Evolutionary conservation across 2,888 invertebrate species (phyloP).

Genomic region (Acanthosepion pharaonis): DNA sequence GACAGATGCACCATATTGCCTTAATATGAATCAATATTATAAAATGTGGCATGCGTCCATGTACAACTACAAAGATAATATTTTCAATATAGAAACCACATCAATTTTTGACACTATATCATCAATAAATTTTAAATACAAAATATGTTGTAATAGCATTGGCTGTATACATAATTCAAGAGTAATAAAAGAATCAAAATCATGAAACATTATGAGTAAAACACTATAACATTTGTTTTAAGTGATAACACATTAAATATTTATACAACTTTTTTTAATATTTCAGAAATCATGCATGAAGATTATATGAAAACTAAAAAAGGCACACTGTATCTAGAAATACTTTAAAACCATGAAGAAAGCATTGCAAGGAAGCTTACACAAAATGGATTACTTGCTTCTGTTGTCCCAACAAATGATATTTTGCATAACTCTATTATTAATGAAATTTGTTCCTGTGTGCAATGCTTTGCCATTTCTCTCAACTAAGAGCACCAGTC

Average conservation of each 20-base stretch:
- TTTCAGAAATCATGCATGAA: constrained; percentile 9
- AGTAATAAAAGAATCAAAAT: not conserved
- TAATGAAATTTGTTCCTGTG: not conserved
- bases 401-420: not conserved
- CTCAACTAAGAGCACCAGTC: not conserved
- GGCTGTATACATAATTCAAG: not conserved
- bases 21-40: not conserved
- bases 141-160: not conserved
- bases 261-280: not conserved
- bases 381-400: not conserved
- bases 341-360: not conserved
- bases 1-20: not conserved
- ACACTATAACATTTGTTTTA: not conserved
- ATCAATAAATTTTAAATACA: not conserved
- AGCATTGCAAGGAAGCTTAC: not conserved
- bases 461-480: not conserved
- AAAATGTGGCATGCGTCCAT: too few species aligned
- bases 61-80: not conserved
- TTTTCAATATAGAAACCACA: not conserved
- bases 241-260: not conserved
- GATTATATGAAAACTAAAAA: not conserved
- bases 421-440: not conserved
- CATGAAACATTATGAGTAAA: not conserved
- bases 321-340: not conserved
- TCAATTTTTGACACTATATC: not conserved